Evolutionary conservation across 2,797 vertebrate genomes (phyloP).

Genomic region (Tarsius wallacei): DNA sequence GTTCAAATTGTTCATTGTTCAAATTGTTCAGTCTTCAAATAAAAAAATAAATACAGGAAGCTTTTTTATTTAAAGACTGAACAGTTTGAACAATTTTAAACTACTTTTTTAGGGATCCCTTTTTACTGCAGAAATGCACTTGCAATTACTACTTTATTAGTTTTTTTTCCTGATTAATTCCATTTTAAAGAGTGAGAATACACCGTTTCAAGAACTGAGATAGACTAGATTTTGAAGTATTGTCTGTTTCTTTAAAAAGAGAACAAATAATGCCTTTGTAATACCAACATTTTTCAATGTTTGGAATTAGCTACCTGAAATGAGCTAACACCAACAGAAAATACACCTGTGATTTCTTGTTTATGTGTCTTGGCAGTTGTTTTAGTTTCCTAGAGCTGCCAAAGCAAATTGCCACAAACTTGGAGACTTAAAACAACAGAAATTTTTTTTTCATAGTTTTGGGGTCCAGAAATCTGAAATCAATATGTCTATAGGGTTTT

Average conservation of each 20-base stretch:
- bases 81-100: neutral
- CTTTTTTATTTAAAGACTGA: conserved; percentile 38
- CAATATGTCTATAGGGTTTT: too few relatives aligned
- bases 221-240: neutral
- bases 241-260: neutral
- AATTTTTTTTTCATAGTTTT: neutral
- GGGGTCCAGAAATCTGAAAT: neutral
- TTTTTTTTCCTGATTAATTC: conserved; percentile 14
- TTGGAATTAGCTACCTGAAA: neutral
- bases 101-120: neutral
- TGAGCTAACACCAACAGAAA: neutral
- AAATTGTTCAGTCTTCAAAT: too few relatives aligned
- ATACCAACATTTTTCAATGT: neutral
- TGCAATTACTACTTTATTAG: neutral
- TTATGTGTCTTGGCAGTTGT: neutral
- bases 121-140: neutral
- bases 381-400: neutral
- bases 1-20: too few relatives aligned
- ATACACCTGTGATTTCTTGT: neutral
- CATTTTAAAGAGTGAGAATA: conserved; percentile 36
- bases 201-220: neutral
- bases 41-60: neutral
- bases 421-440: neutral
- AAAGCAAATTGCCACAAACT: neutral
- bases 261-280: neutral